These are phyloP conservation scores for Microchrysa polita DNA, from an alignment of 2,888 invertebrate genomes.

Conservation along the genomic window DNA sequence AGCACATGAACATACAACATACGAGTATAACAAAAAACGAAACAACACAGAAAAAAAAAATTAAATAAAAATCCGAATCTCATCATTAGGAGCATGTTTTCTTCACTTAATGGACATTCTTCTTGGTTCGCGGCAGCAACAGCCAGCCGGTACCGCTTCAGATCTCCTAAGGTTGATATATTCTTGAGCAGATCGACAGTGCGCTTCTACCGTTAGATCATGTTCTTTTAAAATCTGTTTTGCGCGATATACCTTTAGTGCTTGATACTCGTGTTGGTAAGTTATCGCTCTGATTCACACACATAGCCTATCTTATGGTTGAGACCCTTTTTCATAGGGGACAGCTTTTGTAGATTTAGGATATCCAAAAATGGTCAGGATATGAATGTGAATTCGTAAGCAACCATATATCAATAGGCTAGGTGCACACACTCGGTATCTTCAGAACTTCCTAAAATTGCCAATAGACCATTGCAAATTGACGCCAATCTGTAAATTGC, in stretches of 20 bases:
- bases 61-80: slow-evolving; percentile 11
- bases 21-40: no score
- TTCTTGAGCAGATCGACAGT: not conserved
- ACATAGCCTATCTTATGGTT: not conserved
- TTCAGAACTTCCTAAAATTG: no score
- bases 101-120: slow-evolving; percentile 28
- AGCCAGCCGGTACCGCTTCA: not conserved
- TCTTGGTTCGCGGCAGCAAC: not conserved
- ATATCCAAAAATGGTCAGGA: not conserved
- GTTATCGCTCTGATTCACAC: not conserved
- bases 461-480: no score
- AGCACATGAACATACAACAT: no score
- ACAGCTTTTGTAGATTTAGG: not conserved
- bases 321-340: not conserved
- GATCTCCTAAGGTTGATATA: not conserved
- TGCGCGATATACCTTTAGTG: not conserved
- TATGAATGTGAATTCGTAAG: no score
- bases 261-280: not conserved
- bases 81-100: slow-evolving; percentile 34
- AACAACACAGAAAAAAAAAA: not conserved
- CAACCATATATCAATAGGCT: no score
- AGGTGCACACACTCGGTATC: no score
- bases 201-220: slow-evolving; percentile 22
- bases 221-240: not conserved
- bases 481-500: no score